These are phyloP conservation scores for Cottoperca gobio DNA, from an alignment of 2,797 vertebrate genomes.

Conservation along the genomic window DNA sequence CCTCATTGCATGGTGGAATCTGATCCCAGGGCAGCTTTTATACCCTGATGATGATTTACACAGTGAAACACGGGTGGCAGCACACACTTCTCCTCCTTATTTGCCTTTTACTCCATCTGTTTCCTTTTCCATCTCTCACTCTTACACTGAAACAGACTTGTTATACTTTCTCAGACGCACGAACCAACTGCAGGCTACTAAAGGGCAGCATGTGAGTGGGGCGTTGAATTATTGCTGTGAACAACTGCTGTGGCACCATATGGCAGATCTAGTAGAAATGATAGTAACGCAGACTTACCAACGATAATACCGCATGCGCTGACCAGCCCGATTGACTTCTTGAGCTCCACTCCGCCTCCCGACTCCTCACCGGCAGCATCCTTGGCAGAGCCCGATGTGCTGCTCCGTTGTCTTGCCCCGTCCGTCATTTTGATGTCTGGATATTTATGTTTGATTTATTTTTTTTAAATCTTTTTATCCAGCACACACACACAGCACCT, in stretches of 20 bases:
- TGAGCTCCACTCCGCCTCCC: constrained; percentile 88
- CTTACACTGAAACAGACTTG: not conserved
- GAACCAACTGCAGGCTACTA: not conserved
- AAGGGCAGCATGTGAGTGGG: not conserved
- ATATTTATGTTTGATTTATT: not conserved
- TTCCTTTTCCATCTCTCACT: not conserved
- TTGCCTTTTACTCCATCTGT: not conserved
- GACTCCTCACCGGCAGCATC: constrained; percentile 71
- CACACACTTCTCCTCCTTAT: not conserved
- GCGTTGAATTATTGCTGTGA: no score
- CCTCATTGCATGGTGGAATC: not conserved
- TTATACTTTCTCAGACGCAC: not conserved
- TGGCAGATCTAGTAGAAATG: not conserved
- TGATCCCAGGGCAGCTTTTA: constrained; percentile 10
- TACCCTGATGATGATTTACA: no score
- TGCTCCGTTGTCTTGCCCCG: constrained; percentile 87
- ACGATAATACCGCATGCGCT: constrained; percentile 95
- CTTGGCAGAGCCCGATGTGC: constrained; percentile 73
- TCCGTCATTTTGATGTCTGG: constrained; percentile 84
- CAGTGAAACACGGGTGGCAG: constrained; percentile 1
- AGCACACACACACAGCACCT: not conserved
- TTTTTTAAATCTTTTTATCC: not conserved
- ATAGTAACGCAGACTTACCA: constrained; percentile 82
- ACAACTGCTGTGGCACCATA: not conserved
- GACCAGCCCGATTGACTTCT: constrained; percentile 94